Evolutionary conservation across 2,113 vertebrate genomes (phyloP).

Genomic region (Epinephelus fuscoguttatus): DNA sequence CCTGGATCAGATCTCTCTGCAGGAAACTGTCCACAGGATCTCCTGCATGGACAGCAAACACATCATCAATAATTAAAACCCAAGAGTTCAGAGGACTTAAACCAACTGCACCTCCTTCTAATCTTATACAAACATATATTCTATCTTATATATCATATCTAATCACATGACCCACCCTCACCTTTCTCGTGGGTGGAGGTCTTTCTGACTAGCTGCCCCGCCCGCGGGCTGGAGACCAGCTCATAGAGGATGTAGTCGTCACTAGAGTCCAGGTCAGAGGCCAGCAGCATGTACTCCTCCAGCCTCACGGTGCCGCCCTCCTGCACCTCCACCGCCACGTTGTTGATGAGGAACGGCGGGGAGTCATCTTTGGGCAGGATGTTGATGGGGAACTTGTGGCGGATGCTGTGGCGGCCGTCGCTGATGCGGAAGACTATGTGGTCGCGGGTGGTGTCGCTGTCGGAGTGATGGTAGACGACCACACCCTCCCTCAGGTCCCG

Average conservation of each 20-base stretch:
- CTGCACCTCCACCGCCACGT: slow-evolving; percentile 79
- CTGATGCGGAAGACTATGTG: slow-evolving; percentile 84
- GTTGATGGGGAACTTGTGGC: slow-evolving; percentile 82
- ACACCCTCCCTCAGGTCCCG: slow-evolving; percentile 79
- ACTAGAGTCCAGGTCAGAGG: slow-evolving; percentile 83
- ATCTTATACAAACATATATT: neutral
- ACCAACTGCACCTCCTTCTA: too few species aligned
- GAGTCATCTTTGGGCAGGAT: slow-evolving; percentile 84
- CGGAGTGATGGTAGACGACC: slow-evolving; percentile 83
- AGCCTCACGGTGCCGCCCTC: slow-evolving; percentile 73
- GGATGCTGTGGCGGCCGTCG: slow-evolving; percentile 81
- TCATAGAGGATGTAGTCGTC: slow-evolving; percentile 81
- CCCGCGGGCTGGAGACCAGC: slow-evolving; percentile 40
- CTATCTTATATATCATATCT: too few species aligned
- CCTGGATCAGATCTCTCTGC: slow-evolving; percentile 83
- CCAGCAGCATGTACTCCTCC: slow-evolving; percentile 71
- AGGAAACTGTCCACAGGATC: slow-evolving; percentile 76
- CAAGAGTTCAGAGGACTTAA: too few species aligned
- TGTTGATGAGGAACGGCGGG: slow-evolving; percentile 80
- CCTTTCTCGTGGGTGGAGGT: slow-evolving; percentile 63
- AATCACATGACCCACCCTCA: slow-evolving; percentile 2
- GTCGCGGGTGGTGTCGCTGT: slow-evolving; percentile 83
- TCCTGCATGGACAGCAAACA: slow-evolving; percentile 52
- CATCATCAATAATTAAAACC: neutral
- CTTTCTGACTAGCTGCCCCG: slow-evolving; percentile 78